A percentile compares a stretch with the other conserved stretches of the same genome.
phyloP scores from a whole-genome alignment of 2,888 invertebrate genomes.

The Chydorus sphaericus region DNA sequence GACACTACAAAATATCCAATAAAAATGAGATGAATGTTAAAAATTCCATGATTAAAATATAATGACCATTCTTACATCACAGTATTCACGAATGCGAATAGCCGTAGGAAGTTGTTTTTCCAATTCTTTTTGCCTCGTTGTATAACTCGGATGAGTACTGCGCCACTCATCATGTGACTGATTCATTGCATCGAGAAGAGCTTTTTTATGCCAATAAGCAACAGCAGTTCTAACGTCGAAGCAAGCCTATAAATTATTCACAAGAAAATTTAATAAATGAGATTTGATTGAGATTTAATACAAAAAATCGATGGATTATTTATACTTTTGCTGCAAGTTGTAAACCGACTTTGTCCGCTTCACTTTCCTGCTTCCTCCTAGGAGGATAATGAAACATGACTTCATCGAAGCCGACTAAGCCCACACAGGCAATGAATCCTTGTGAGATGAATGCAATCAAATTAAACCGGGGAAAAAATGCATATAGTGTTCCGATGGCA shows the following conservation, averaged over 20 bases:
- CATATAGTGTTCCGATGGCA: conserved; percentile 38
- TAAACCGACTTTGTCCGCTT: conserved; percentile 44
- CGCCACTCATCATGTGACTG: conserved; percentile 37
- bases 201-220: conserved; percentile 36
- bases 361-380: conserved; percentile 37
- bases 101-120: conserved; percentile 32
- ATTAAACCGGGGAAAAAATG: conserved; percentile 37
- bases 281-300: no score
- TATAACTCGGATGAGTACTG: conserved; percentile 40
- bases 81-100: conserved; percentile 23
- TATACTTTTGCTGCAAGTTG: conserved; percentile 40
- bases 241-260: conserved; percentile 28
- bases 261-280: neutral
- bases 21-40: neutral
- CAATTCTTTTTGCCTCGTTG: conserved; percentile 31
- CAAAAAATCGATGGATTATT: no score
- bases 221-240: conserved; percentile 39
- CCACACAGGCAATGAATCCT: conserved; percentile 31
- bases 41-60: no score
- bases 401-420: conserved; percentile 30
- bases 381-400: no score
- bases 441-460: conserved; percentile 34
- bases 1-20: conserved; percentile 21
- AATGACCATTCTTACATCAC: conserved; percentile 20
- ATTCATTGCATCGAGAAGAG: conserved; percentile 17